These are phyloP conservation scores for Euplagia quadripunctaria DNA, from an alignment of 2,888 invertebrate genomes.

Conservation along the genomic window DNA sequence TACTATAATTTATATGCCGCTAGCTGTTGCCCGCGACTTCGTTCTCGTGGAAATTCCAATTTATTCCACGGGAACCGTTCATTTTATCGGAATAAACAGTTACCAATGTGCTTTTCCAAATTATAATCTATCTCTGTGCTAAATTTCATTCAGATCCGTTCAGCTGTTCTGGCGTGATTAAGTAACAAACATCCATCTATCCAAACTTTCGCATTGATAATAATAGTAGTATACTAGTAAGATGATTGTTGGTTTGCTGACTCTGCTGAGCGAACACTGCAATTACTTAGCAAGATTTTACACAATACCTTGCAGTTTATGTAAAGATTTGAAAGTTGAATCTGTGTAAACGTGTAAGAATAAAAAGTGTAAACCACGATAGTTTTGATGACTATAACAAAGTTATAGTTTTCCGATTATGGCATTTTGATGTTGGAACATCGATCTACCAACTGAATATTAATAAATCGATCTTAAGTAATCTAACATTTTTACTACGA, in stretches of 20 bases:
- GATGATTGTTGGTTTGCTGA: conserved; percentile 8
- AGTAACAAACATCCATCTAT: no score
- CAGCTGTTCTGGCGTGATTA: no score
- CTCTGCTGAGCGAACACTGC: neutral
- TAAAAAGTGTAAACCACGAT: neutral
- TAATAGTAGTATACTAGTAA: no score
- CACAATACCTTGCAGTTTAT: conserved; percentile 9
- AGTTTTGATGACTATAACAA: neutral
- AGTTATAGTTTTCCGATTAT: neutral
- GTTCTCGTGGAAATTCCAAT: no score
- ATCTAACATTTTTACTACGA: neutral
- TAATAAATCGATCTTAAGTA: neutral
- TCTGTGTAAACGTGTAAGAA: conserved; percentile 2
- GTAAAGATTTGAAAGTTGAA: conserved; percentile 18
- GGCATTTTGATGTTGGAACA: neutral
- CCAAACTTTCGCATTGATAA: no score
- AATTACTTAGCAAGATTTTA: conserved; percentile 8
- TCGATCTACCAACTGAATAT: neutral
- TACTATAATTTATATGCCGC: conserved; percentile 9
- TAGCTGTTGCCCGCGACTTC: no score
- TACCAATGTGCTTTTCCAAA: no score
- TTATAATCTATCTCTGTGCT: no score
- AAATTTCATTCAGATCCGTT: no score
- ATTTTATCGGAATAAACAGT: no score
- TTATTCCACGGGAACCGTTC: no score